Evolutionary conservation across 92 coral and sea anemone genomes (phyloP).

Genomic region (Palythoa grandis): DNA sequence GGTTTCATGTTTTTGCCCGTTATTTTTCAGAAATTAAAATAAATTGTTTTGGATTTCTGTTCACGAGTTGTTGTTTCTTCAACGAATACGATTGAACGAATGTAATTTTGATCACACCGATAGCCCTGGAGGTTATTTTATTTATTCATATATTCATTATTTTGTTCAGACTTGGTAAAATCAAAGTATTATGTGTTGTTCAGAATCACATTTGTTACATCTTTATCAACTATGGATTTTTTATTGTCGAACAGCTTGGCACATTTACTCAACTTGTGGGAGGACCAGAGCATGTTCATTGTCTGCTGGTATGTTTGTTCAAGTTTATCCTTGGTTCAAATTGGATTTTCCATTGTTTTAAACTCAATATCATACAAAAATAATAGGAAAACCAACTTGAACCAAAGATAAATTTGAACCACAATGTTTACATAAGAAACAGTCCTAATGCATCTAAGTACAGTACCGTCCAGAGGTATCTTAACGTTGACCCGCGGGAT

Average conservation of each 20-base stretch:
- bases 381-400: no score
- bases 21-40: neutral
- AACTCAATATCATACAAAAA: neutral
- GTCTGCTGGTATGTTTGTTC: conserved; percentile 78
- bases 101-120: neutral
- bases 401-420: no score
- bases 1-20: neutral
- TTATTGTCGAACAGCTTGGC: conserved; percentile 77
- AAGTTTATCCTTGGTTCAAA: neutral
- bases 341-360: neutral
- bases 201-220: neutral
- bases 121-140: neutral
- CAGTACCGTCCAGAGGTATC: no score
- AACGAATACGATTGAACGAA: neutral
- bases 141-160: neutral
- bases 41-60: neutral
- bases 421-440: no score
- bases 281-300: conserved; percentile 96
- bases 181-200: neutral
- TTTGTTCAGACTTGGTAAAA: neutral
- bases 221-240: neutral
- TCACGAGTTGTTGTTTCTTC: neutral
- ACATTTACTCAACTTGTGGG: conserved; percentile 94
- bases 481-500: no score
- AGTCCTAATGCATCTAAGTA: no score